Evolutionary conservation across 2,888 invertebrate species (phyloP), one percentile per base, ranked within the genome.

Genomic region (Aleiodes alternator): DNA sequence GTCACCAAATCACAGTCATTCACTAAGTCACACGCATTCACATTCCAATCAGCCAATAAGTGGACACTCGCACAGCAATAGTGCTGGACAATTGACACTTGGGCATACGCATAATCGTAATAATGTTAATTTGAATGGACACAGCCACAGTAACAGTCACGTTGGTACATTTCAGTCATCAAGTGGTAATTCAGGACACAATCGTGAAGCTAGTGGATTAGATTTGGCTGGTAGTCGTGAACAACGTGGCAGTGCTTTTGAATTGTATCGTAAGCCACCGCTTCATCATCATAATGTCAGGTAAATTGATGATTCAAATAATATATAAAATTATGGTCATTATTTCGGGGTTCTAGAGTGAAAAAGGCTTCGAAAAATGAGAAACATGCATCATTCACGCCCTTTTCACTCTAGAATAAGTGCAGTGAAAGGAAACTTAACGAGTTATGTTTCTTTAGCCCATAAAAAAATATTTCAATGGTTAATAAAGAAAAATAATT

Each of bases 231-330:
- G 97, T 68, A 95, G 96, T 85, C 92, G 96, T 83, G 97, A 97
- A 87, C 97, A 97, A 86, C 92, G 97, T 72, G 97, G 97, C 38
- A 97, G 97, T 79, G 98, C 98, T n/a, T 97, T 98, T 89, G 97
- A 97, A 90, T 91, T 97, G 78, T 98, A 97, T 89, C 94, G 97
- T 81, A 97, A 97, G 90, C 97, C 97, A 9, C 93, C 96, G 86
- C 94, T 94, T 89, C 95, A 95, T 92, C 95, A 95, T 92, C 95
- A 95, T 89, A 95, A 95, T 86, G 90, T 95, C 90, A 95, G 95
- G 95, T 95, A 92, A 82, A 51, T 48, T 14, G 38, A 48, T 16
- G 11, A 1, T 11, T 61, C 12, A 9, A 8, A 23, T 23, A 11
- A 1, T 53, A 14, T 53, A 4, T 7, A 14, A 14, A 14, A 14